These are phyloP conservation scores for Auanema sp. DNA, from an alignment of 2,888 invertebrate species.

Conservation along the genomic window DNA sequence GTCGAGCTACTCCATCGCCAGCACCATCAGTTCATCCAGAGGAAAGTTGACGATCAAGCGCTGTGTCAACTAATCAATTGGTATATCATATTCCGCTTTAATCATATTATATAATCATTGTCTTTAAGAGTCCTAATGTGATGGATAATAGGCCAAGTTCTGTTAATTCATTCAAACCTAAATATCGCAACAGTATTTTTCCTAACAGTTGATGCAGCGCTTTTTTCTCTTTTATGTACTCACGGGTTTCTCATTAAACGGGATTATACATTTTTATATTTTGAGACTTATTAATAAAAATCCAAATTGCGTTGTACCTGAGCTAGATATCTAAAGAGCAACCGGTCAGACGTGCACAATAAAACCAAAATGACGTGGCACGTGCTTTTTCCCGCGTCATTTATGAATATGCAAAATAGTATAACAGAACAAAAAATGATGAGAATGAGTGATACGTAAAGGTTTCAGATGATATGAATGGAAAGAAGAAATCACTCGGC, in stretches of 20 bases:
- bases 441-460: too few relatives aligned
- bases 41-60: too few relatives aligned
- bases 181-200: conserved; percentile 18
- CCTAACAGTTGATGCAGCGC: conserved; percentile 1
- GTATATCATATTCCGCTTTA: too few relatives aligned
- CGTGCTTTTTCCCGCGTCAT: not conserved
- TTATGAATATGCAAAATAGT: too few relatives aligned
- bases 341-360: not conserved
- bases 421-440: too few relatives aligned
- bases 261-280: not conserved
- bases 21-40: too few relatives aligned
- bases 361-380: not conserved
- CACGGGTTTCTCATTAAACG: too few relatives aligned
- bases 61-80: too few relatives aligned
- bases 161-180: not conserved
- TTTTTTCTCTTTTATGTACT: not conserved
- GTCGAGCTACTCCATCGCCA: too few relatives aligned
- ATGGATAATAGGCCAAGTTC: too few relatives aligned
- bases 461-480: conserved; percentile 6
- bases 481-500: conserved; percentile 4
- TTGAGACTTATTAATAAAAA: not conserved
- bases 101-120: too few relatives aligned
- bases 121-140: too few relatives aligned
- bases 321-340: not conserved
- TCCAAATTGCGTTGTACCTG: not conserved